Evolutionary conservation across 1,140 invertebrate genomes (phyloP), one percentile per base, ranked within the genome.

Genomic region (Eriocheir sinensis): DNA sequence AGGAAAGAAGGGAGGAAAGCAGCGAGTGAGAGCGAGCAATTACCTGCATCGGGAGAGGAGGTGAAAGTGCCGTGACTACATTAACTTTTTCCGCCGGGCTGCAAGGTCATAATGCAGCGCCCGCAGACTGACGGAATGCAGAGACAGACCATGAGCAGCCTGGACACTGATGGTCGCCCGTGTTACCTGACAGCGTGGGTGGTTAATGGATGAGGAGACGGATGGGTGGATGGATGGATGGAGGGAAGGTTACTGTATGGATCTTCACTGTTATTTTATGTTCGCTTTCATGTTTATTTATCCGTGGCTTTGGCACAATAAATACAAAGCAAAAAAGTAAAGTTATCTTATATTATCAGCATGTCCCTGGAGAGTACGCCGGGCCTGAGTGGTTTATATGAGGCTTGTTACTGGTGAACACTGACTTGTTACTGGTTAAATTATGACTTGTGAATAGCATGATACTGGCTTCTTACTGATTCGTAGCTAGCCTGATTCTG

Each of bases 271-370:
- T 85, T 38, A 38, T 30, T 30, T n/a, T n/a, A 34, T 36, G 34
- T 34, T 85, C 81, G 34, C 38, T 41, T 88, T 40, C 85, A 88
- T n/a, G 38, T 88, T 88, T 88, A 41, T 41, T 89, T 89, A 8
- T 53, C n/a, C 41, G 32, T 53, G 88, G 12, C 41, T 89, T 53
- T 89, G 88, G 88, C 44, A 89, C 88, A 89, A 53, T 40, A 89
- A 53, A 53, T 89, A 53, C 17, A 53, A 89, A 53, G 44, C 85
- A 88, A 41, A 40, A 89, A n/a, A n/a, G n/a, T n/a, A n/a, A n/a
- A n/a, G n/a, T n/a, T n/a, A n/a, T n/a, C n/a, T n/a, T n/a, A n/a
- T n/a, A n/a, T n/a, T n/a, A n/a, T n/a, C n/a, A n/a, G n/a, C n/a
- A n/a, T n/a, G n/a, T n/a, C n/a, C n/a, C n/a, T n/a, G n/a, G n/a